Evolutionary conservation across 2,113 vertebrate genomes (phyloP).

Genomic region (Labrus mixtus): DNA sequence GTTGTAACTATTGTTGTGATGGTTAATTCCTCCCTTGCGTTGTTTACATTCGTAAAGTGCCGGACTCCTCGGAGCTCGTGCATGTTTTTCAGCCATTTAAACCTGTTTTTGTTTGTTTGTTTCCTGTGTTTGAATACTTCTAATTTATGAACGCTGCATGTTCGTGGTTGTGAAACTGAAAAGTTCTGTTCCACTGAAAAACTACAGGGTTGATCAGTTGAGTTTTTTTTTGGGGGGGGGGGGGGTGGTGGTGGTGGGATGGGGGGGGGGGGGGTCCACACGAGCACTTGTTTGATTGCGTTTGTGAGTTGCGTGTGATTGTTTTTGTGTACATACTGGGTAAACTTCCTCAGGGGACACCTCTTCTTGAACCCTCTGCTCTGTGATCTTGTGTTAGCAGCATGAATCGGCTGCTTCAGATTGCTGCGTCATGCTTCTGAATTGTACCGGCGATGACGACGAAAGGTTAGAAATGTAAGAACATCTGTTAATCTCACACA

Average conservation of each 20-base stretch:
- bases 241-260: too few relatives aligned
- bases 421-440: too few relatives aligned
- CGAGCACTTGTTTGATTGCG: constrained; percentile 67
- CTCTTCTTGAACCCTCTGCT: constrained; percentile 38
- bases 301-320: constrained; percentile 25
- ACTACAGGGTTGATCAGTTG: constrained; percentile 52
- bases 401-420: constrained; percentile 11
- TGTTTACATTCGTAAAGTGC: constrained; percentile 76
- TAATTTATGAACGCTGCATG: constrained; percentile 78
- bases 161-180: constrained; percentile 58
- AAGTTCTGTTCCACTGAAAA: constrained; percentile 53
- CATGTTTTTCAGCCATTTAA: constrained; percentile 72
- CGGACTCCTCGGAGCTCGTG: constrained; percentile 69
- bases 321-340: constrained; percentile 35
- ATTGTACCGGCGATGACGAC: too few relatives aligned
- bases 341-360: constrained; percentile 27
- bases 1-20: constrained; percentile 62
- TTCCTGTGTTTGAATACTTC: constrained; percentile 56
- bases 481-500: neutral
- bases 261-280: constrained; percentile 17
- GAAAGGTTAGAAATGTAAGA: too few relatives aligned
- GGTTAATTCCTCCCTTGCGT: constrained; percentile 61
- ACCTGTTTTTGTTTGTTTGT: constrained; percentile 24
- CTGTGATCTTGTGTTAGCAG: constrained; percentile 33
- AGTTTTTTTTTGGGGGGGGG: constrained; percentile 14